Evolutionary conservation across 2,888 invertebrate genomes (phyloP), one percentile per base, ranked within the genome.

Genomic region (Spilosoma lubricipeda): DNA sequence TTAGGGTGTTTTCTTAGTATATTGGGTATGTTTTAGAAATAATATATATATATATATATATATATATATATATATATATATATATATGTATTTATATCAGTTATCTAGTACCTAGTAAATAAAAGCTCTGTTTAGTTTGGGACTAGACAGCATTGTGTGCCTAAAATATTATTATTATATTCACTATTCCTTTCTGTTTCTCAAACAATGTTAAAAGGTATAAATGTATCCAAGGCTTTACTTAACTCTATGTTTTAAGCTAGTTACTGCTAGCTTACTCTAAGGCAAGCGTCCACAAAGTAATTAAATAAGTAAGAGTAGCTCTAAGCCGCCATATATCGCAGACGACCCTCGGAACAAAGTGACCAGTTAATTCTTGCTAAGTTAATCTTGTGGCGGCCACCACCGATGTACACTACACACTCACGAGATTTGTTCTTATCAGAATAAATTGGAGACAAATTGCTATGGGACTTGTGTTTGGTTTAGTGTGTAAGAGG

Each of bases 391-490:
- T 59, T 30, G 33, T 64, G 68, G 71, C 27, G 68, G 72, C 56
- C 15, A 18, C 59, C 48, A 33, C 65, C 64, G 30, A 63, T 39
- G 64, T 71, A 67, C 72, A 42, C 67, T 70, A 73, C 77, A 79
- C 77, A 83, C 89, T 84, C 86, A 23, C 70, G 90, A 88, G 89
- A 89, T 88, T 90, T 86, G 87, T 88, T 86, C 89, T 89, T 88
- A 91, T 91, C 88, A 89, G 81, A 85, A 87, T 84, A 88, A 90
- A 91, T 92, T 92, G 92, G 85, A 89, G 87, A 91, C 87, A 91
- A 91, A 91, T 92, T 92, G 90, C 87, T 85, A 45, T 42, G 86
- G 87, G 88, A 85, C 70, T 76, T 73, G 52, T 33, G 64, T n/a
- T 30, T 73, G 81, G 77, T 15, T 33, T 7, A 71, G 74, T 67